Evolutionary conservation across 2,797 vertebrate species (phyloP).

Genomic region (Hydrolagus colliei): DNA sequence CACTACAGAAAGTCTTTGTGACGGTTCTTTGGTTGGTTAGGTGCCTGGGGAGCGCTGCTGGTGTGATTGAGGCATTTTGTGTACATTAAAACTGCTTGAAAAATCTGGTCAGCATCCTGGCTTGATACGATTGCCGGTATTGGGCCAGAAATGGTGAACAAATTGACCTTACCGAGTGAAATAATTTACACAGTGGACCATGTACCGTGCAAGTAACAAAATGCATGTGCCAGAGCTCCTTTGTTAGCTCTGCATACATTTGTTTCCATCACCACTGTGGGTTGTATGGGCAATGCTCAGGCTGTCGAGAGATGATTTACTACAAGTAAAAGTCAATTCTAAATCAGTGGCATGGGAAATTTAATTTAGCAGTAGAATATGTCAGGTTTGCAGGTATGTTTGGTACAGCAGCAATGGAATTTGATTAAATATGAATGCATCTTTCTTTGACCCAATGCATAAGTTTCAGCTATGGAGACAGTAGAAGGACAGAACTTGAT

Average conservation of each 20-base stretch:
- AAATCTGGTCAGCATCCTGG: no score
- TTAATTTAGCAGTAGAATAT: background rate
- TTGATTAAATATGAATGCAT: constrained; percentile 5
- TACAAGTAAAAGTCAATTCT: background rate
- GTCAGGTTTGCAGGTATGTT: background rate
- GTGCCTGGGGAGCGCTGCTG: no score
- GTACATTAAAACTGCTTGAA: no score
- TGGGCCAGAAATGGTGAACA: no score
- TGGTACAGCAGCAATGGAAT: background rate
- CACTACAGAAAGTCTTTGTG: no score
- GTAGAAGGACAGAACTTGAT: background rate
- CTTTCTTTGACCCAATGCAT: background rate
- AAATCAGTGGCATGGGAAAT: background rate
- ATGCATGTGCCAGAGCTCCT: background rate
- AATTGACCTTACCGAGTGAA: no score
- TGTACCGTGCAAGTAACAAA: background rate
- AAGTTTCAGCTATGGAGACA: background rate
- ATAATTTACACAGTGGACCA: no score
- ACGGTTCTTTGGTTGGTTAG: no score
- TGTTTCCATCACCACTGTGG: background rate
- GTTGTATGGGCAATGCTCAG: background rate
- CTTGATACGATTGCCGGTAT: no score
- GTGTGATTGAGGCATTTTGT: no score
- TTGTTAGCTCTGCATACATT: background rate
- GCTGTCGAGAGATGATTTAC: background rate